A percentile compares a stretch with the other conserved stretches of the same genome.
Conservation (phyloP, 1,140 invertebrate genomes). For the Hetaerina americana region DNA sequence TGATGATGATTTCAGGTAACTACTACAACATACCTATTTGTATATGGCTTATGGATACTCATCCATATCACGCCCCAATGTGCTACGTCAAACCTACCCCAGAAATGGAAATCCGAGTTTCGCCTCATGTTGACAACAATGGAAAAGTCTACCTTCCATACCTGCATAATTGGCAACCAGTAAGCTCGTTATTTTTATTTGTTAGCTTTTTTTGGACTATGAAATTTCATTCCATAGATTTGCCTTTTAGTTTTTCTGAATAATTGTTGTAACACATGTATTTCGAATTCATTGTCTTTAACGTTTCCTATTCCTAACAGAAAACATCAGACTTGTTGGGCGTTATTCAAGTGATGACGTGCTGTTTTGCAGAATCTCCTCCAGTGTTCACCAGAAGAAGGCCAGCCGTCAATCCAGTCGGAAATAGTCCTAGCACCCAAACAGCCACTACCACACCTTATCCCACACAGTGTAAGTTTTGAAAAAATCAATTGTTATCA, state of each 20-base stretch:
- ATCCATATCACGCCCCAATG: conserved; percentile 94
- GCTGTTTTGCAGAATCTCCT: conserved; percentile 87
- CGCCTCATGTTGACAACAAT: conserved; percentile 85
- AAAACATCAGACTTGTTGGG: conserved; percentile 68
- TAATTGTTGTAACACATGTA: too few relatives aligned
- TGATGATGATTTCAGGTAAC: conserved; percentile 38
- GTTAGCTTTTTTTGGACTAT: conserved; percentile 1
- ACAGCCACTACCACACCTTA: conserved; percentile 38
- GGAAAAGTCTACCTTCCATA: conserved; percentile 96
- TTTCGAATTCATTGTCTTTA: too few relatives aligned
- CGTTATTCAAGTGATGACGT: conserved; percentile 82
- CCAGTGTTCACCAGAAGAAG: conserved; percentile 76
- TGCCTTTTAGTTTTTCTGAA: too few relatives aligned
- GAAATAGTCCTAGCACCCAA: conserved; percentile 18
- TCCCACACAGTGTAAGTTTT: conserved; percentile 38
- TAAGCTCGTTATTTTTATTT: conserved; percentile 31
- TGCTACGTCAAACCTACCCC: conserved; percentile 92
- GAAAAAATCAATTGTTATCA: too few relatives aligned
- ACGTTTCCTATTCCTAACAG: conserved; percentile 31
- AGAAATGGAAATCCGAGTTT: conserved; percentile 82
- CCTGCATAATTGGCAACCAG: conserved; percentile 86
- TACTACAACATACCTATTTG: conserved; percentile 94
- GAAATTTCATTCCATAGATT: not conserved
- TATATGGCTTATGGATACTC: conserved; percentile 93
- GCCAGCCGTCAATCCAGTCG: conserved; percentile 24